A percentile compares a stretch with the other conserved stretches of the same genome.
Conservation (phyloP, 2,888 invertebrate species). For the Helicoverpa assulta region DNA sequence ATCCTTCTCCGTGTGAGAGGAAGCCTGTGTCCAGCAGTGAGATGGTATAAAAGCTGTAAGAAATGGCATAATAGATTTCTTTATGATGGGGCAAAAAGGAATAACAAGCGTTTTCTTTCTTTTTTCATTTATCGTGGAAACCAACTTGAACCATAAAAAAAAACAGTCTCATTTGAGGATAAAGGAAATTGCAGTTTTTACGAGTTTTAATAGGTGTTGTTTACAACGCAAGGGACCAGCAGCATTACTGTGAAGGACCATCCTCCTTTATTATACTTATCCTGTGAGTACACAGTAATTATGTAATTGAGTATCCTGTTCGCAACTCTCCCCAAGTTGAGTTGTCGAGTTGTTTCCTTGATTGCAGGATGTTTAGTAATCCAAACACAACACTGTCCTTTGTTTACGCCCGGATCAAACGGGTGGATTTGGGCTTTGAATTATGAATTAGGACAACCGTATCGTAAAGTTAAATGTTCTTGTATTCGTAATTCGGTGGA, state of each 20-base stretch:
- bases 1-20: no score
- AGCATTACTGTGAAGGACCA: conserved; percentile 16
- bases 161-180: not conserved
- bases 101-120: conserved; percentile 6
- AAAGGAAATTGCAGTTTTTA: conserved; percentile 28
- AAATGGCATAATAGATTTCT: not conserved
- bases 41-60: no score
- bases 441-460: conserved; percentile 14
- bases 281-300: conserved; percentile 43
- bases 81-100: not conserved
- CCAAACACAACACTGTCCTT: conserved; percentile 37
- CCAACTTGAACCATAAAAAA: conserved; percentile 34
- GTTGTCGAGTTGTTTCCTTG: conserved; percentile 57
- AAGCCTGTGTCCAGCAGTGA: no score
- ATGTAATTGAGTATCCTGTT: conserved; percentile 67
- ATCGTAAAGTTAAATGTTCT: conserved; percentile 4
- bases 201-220: conserved; percentile 40
- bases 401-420: conserved; percentile 32
- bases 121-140: conserved; percentile 15
- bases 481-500: conserved; percentile 6
- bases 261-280: conserved; percentile 44
- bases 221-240: conserved; percentile 16
- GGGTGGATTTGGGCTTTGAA: conserved; percentile 29
- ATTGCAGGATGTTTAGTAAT: conserved; percentile 63
- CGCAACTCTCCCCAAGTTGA: conserved; percentile 52